Percentiles rank a stretch among this genome's conserved stretches.
Evolutionary conservation across 2,888 invertebrate species (phyloP).

Genomic region (Himalopsyche anomala): DNA sequence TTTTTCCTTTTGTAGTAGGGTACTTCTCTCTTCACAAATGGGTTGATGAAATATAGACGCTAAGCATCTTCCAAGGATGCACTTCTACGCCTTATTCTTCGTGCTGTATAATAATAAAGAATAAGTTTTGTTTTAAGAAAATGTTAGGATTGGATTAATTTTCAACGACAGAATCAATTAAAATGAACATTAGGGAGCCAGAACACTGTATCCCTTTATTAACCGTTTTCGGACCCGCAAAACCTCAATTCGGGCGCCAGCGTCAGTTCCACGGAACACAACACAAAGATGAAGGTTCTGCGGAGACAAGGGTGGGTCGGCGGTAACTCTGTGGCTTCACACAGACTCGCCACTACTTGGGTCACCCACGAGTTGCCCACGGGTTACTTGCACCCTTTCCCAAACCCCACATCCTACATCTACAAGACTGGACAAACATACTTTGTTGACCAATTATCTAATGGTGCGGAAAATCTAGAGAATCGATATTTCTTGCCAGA

Average conservation of each 20-base stretch:
- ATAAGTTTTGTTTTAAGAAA: too few relatives aligned
- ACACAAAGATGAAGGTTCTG: conserved; percentile 5
- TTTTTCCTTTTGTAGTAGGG: too few relatives aligned
- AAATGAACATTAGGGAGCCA: neutral
- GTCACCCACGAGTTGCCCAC: conserved; percentile 25
- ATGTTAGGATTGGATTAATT: too few relatives aligned
- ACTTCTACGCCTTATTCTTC: too few relatives aligned
- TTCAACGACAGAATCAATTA: neutral
- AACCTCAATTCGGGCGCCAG: neutral
- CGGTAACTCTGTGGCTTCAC: conserved; percentile 17
- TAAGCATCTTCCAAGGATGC: too few relatives aligned
- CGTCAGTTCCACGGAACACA: conserved; percentile 36
- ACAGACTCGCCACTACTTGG: conserved; percentile 21
- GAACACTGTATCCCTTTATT: neutral
- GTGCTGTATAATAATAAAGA: too few relatives aligned
- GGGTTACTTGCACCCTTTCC: neutral
- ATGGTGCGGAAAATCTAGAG: conserved; percentile 47
- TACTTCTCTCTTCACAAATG: too few relatives aligned
- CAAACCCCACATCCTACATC: neutral
- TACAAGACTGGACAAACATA: conserved; percentile 55
- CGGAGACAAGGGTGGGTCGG: conserved; percentile 10
- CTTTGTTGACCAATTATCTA: conserved; percentile 61
- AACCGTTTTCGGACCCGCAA: neutral
- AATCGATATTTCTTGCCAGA: conserved; percentile 24
- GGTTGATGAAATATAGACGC: too few relatives aligned